phyloP scores from a whole-genome alignment of 2,888 invertebrate genomes.

The Andrena minutula region DNA sequence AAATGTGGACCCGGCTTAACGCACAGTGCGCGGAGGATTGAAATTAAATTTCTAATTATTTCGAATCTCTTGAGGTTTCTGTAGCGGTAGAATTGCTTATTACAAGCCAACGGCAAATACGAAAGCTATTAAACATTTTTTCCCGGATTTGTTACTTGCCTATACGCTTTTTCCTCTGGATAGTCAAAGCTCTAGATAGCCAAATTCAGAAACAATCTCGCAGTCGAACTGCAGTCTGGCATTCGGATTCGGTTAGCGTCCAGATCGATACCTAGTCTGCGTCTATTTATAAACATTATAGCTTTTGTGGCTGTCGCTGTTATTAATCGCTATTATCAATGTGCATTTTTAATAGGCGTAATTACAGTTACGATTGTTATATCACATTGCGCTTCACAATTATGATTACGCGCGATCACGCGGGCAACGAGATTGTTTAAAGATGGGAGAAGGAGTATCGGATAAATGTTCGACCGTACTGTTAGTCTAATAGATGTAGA shows the following conservation, averaged over 20 bases:
- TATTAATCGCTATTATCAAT: constrained; percentile 68
- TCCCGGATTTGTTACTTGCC: too few relatives aligned
- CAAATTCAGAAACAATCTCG: neutral
- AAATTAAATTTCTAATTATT: too few relatives aligned
- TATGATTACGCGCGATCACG: constrained; percentile 24
- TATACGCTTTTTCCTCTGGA: neutral
- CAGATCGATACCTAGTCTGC: constrained; percentile 38
- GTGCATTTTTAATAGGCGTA: constrained; percentile 68
- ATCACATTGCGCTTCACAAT: constrained; percentile 48
- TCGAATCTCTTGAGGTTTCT: too few relatives aligned
- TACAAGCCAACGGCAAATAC: too few relatives aligned
- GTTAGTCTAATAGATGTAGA: neutral
- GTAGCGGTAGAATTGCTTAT: too few relatives aligned
- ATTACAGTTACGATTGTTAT: constrained; percentile 52
- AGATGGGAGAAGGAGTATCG: neutral
- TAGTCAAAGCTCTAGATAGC: neutral
- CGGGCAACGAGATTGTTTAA: neutral
- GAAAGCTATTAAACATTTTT: too few relatives aligned
- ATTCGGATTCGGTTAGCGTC: constrained; percentile 13
- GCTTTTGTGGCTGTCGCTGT: constrained; percentile 73
- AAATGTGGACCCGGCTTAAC: too few relatives aligned
- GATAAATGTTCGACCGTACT: neutral
- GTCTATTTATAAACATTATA: constrained; percentile 56
- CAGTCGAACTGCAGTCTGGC: neutral
- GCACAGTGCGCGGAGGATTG: too few relatives aligned